Base-by-base conservation (phyloP, 1,140 invertebrate genomes). In the Luehdorfia chinensis region DNA sequence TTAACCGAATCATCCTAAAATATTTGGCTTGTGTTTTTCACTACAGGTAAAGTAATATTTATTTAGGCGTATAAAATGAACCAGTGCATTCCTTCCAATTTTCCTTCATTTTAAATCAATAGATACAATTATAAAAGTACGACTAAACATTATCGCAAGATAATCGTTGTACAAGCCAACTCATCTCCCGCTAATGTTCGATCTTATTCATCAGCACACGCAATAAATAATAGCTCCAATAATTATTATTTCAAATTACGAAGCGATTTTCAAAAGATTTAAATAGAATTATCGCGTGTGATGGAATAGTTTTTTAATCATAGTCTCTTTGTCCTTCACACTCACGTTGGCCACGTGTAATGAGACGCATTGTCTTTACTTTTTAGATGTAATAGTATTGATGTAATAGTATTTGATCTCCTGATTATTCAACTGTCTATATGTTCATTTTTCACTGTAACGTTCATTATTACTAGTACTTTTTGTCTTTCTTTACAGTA, bases 241-340 rank as follows among this genome's bases (percentile, higher is more conserved):
- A 76, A 83, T 83, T 78, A 75, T 83, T 78, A 75, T 8, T 65
- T 62, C 61, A 64, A 83, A 83, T 83, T 80, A 75, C 39, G 33
- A 27, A 48, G 61, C 59, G 61, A 78, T 79, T 76, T 68, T 73
- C 75, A 76, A 83, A 79, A 79, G 75, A 71, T 76, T 73, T 71
- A 73, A 78, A 79, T 73, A 78, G 72, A 78, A 66, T 37, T 62
- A 73, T 83, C 62, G 78, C 78, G 78, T 83, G 78, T 73, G 67
- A 62, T 66, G 50, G 51, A 48, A 39, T 66, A 78, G 64, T 78
- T 76, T 74, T 72, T 72, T 65, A 54, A 52, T 39, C 34, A 47
- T 37, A 15, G 18, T 12, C 64, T 70, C 66, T 77, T 76, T 74
- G 77, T 81, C 60, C 39, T 47, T 9, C 43, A 27, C 25, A 39